phyloP scores from a whole-genome alignment of 1,140 invertebrate genomes.

The Teleopsis dalmanni region DNA sequence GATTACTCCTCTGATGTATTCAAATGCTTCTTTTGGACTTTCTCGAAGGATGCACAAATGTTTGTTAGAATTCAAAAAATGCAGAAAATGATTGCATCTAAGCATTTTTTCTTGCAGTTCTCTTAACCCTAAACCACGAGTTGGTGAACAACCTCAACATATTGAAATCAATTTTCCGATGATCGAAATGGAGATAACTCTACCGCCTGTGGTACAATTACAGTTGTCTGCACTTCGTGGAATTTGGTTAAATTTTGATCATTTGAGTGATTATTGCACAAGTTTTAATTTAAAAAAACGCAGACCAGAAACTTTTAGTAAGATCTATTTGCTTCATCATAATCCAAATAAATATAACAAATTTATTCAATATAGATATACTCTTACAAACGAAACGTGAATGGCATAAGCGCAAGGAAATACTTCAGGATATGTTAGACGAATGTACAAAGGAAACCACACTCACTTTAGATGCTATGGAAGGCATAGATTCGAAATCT shows the following conservation, averaged over 20 bases:
- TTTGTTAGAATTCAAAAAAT: conserved; percentile 3
- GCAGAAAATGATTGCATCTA: background rate
- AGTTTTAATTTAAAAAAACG: conserved; percentile 41
- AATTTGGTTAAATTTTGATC: conserved; percentile 56
- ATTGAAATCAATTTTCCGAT: conserved; percentile 53
- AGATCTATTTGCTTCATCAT: background rate
- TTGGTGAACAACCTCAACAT: conserved; percentile 31
- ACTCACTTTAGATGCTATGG: conserved; percentile 25
- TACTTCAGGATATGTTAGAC: conserved; percentile 35
- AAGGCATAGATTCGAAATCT: conserved; percentile 27
- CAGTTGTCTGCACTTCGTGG: conserved; percentile 51
- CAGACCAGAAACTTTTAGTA: conserved; percentile 33
- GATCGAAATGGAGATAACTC: conserved; percentile 49
- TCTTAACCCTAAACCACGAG: conserved; percentile 31
- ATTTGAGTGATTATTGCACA: conserved; percentile 47
- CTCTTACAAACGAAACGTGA: conserved; percentile 36
- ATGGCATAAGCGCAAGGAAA: conserved; percentile 42
- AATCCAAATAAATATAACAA: background rate
- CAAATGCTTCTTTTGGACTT: conserved; percentile 41
- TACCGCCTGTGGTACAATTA: conserved; percentile 50
- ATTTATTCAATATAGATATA: conserved; percentile 29
- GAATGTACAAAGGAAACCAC: conserved; percentile 28
- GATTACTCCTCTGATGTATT: conserved; percentile 37
- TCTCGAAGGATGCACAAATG: conserved; percentile 40
- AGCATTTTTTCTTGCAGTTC: conserved; percentile 17